phyloP scores from a whole-genome alignment of 2,888 invertebrate genomes.

The Saturnia pavonia region DNA sequence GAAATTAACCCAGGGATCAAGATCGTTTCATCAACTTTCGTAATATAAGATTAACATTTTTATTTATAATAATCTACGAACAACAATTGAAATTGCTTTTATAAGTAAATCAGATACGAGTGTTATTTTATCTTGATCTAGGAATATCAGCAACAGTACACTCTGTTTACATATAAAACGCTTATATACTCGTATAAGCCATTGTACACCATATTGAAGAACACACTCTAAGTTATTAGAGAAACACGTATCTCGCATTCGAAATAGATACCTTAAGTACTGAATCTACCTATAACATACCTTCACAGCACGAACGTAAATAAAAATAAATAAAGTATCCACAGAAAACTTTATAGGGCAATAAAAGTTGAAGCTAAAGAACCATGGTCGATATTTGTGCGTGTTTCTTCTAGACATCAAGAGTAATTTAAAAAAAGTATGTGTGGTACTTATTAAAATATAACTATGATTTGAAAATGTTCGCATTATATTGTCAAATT shows the following conservation, averaged over 20 bases:
- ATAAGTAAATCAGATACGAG: too few relatives aligned
- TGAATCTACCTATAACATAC: background rate
- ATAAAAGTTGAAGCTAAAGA: background rate
- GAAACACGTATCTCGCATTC: background rate
- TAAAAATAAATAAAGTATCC: slow-evolving; percentile 11
- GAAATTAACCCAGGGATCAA: slow-evolving; percentile 23
- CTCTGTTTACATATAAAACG: too few relatives aligned
- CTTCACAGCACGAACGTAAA: background rate
- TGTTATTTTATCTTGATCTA: too few relatives aligned
- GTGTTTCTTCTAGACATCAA: background rate
- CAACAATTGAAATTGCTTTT: too few relatives aligned
- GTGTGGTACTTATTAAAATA: background rate
- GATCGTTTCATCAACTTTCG: slow-evolving; percentile 30
- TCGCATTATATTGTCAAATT: background rate
- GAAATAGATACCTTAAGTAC: background rate
- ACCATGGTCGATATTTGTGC: background rate
- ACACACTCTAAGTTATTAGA: background rate
- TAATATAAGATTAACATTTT: background rate
- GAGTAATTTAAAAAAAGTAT: background rate
- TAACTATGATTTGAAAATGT: background rate
- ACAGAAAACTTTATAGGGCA: slow-evolving; percentile 1
- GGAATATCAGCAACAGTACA: too few relatives aligned
- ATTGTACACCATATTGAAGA: background rate
- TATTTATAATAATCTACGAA: too few relatives aligned
- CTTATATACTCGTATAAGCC: too few relatives aligned